Evolutionary conservation across 2,888 invertebrate genomes (phyloP).

Genomic region (Lypha dubia): DNA sequence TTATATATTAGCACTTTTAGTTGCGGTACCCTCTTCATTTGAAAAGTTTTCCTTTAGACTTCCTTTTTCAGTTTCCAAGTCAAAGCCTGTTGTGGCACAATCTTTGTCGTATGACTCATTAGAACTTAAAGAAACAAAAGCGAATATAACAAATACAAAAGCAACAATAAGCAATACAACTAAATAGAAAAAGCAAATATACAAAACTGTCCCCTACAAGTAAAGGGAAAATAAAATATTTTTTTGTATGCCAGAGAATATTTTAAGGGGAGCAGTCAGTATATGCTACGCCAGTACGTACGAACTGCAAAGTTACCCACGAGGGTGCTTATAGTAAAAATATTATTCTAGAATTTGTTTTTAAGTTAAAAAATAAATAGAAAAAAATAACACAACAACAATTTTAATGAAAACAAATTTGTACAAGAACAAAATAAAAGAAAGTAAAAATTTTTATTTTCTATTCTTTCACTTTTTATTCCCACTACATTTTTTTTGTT

Average conservation of each 20-base stretch:
- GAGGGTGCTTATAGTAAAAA: slow-evolving; percentile 46
- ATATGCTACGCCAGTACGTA: neutral
- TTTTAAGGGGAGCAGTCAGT: no score
- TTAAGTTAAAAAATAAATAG: slow-evolving; percentile 28
- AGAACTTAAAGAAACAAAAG: slow-evolving; percentile 70
- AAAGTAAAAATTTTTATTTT: slow-evolving; percentile 56
- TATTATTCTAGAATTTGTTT: slow-evolving; percentile 62
- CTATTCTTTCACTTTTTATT: slow-evolving; percentile 63
- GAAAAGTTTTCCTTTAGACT: neutral
- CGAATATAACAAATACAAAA: neutral
- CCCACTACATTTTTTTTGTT: slow-evolving; percentile 42
- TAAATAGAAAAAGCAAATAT: slow-evolving; percentile 40
- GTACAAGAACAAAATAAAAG: slow-evolving; percentile 18
- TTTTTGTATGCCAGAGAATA: neutral
- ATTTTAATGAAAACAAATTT: slow-evolving; percentile 36
- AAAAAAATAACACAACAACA: no score
- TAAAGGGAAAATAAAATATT: slow-evolving; percentile 13
- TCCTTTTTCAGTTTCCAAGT: neutral
- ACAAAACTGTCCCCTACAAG: slow-evolving; percentile 46
- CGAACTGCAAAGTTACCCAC: neutral
- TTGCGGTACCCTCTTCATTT: neutral
- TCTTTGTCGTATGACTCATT: slow-evolving; percentile 47
- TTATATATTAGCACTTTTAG: neutral
- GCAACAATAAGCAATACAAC: slow-evolving; percentile 16
- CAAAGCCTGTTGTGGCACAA: slow-evolving; percentile 20